These are phyloP conservation scores for Parthenolecanium corni DNA, from an alignment of 2,888 invertebrate species.

Conservation along the genomic window DNA sequence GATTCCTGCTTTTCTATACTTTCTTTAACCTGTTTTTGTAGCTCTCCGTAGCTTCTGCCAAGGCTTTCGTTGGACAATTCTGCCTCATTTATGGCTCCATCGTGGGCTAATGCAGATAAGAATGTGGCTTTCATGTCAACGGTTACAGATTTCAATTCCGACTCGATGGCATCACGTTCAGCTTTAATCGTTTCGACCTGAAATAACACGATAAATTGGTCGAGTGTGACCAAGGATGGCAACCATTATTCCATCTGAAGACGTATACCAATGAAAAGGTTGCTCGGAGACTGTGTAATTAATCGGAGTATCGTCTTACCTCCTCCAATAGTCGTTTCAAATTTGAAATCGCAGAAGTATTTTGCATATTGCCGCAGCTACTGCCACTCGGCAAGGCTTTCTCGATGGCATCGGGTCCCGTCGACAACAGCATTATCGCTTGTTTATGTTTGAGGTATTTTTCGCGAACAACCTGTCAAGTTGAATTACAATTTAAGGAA, in stretches of 20 bases:
- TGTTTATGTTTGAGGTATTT: conserved; percentile 67
- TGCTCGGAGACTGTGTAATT: no score
- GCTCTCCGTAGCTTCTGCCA: conserved; percentile 59
- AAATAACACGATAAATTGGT: background rate
- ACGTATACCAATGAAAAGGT: no score
- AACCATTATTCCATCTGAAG: no score
- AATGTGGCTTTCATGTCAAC: conserved; percentile 75
- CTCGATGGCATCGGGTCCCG: conserved; percentile 56
- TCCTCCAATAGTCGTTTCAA: conserved; percentile 69
- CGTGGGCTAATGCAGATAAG: conserved; percentile 58
- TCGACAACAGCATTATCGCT: conserved; percentile 71
- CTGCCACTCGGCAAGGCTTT: conserved; percentile 56
- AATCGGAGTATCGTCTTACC: conserved; percentile 39
- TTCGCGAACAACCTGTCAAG: conserved; percentile 59
- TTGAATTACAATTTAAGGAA: background rate
- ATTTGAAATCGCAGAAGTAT: conserved; percentile 47
- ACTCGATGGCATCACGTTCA: conserved; percentile 80
- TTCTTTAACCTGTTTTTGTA: conserved; percentile 66
- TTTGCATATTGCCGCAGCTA: conserved; percentile 38
- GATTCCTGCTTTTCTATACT: conserved; percentile 60
- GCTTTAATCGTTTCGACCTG: conserved; percentile 73
- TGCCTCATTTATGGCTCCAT: conserved; percentile 68
- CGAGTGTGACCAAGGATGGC: background rate
- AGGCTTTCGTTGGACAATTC: conserved; percentile 58
- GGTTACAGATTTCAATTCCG: conserved; percentile 65